Percentiles rank a stretch among this genome's conserved stretches.
Conservation (phyloP, 1,140 invertebrate species). For the Drosophila orosa region DNA sequence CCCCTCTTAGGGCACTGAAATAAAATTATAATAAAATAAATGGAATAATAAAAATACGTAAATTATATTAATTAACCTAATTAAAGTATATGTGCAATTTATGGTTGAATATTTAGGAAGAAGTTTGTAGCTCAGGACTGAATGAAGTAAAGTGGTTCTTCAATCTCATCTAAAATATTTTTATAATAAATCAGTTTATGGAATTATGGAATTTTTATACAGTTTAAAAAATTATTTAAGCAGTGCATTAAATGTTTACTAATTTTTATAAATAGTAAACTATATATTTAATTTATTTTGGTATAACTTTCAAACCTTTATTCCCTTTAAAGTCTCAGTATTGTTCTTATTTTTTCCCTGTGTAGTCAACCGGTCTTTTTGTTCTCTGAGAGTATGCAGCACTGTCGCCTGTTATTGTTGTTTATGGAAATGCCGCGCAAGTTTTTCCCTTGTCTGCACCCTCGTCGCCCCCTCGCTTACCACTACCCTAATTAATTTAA, state of each 20-base stretch:
- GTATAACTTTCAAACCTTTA: neutral
- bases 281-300: neutral
- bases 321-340: neutral
- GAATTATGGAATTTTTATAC: too few relatives aligned
- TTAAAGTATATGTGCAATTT: neutral
- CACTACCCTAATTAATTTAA: conserved; percentile 72
- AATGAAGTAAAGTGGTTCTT: too few relatives aligned
- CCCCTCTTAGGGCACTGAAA: conserved; percentile 7
- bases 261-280: too few relatives aligned
- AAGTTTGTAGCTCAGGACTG: too few relatives aligned
- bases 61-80: neutral
- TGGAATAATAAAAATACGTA: too few relatives aligned
- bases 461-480: neutral
- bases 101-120: neutral
- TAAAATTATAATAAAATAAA: neutral
- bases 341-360: neutral
- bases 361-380: conserved; percentile 5
- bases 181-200: too few relatives aligned
- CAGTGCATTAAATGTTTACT: too few relatives aligned
- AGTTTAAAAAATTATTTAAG: too few relatives aligned
- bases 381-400: conserved; percentile 49
- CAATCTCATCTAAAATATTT: too few relatives aligned
- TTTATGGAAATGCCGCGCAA: conserved; percentile 61
- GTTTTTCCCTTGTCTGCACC: conserved; percentile 48
- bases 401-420: conserved; percentile 43